Base-by-base conservation (phyloP, 2,888 invertebrate species). In the Chironomus riparius region DNA sequence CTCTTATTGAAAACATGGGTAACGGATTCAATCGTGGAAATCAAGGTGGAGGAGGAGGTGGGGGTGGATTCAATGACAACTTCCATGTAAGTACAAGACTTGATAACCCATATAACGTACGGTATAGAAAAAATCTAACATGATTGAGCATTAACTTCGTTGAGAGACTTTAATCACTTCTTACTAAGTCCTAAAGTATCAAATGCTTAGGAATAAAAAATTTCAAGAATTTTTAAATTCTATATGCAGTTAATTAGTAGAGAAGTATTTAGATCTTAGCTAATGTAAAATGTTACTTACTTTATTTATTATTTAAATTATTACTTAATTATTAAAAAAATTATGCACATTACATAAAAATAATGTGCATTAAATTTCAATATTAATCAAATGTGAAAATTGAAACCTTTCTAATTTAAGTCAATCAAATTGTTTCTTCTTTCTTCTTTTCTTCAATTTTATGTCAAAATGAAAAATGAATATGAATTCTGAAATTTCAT, bases 41-140 rank as follows among this genome's bases (percentile, higher is more conserved):
- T 7, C 69, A 62, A 13, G 68, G 76, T 2, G 78, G 79, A 6
- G 78, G 79, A 13, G 68, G 76, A 3, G 78, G 79, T 10, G 78
- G 79, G 18, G 81, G 81, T 18, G 79, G 56, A 18, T 56, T 56
- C 56, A 56, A 80, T 38, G 79, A 80, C 0, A 79, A 81, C 1
- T 79, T 80, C 15, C 77, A 79, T 4, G 79, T 80, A 61, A 73
- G 38, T 47, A 61, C 22, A 15, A 38, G n/a, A 70, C 2, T 21
- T n/a, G n/a, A 21, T 70, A 13, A 38, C 13, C 13, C 3, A 15
- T 15, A 2, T 56, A 56, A 18, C 56, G 4, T 21, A 48, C 22
- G 21, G 15, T 65, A n/a, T 68, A 61, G 56, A n/a, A 47, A 47
- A 47, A 13, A 4, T 22, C 65, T 68, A 50, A 48, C 74, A 68